Base-by-base conservation (phyloP, 2,888 invertebrate species). In the Psococerastis gibbosa region DNA sequence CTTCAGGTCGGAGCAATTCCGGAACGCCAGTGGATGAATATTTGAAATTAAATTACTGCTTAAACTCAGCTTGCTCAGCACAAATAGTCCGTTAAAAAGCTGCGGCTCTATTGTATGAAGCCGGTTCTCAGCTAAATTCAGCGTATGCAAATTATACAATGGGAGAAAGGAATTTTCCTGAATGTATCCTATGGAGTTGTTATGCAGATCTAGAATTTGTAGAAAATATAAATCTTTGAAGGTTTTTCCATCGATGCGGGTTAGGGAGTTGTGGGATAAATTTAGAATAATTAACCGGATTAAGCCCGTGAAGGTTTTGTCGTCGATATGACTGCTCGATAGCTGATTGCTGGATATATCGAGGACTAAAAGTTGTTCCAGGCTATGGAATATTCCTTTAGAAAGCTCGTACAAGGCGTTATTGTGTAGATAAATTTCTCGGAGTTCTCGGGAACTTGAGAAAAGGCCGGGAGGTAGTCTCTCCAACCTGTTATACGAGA, bases 81-180 rank as follows among this genome's bases (percentile, higher is more conserved):
- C 81, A 62, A 78, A 83, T 48, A 85, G 67, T 3, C 84, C 84
- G 59, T 84, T 83, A 62, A 87, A 83, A 53, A 84, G 68, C 53
- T 78, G 75, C 53, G 80, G 75, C 49, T 82, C 81, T 54, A 88
- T 71, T 34, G 80, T 76, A 57, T 82, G 81, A 43, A 89, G 65
- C 43, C 81, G 69, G 60, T 92, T 92, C 60, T 87, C 82, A 32
- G 88, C 84, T 50, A 92, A 64, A 59, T 91, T 89, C 42, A 92
- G 64, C 4, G 87, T 85, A 60, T 88, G 84, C 52, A 92, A 66
- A 61, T 89, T 88, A 63, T 87, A 84, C 41, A 91, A 68, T 1
- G 87, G 83, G 55, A 82, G 60, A 56, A 92, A 89, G 38, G 88
- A 81, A 56, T 83, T 82, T 55, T 84, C 82, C 66, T 84, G 83